Evolutionary conservation across 2,888 invertebrate species (phyloP).

Genomic region (Coelogynopora nodosa): DNA sequence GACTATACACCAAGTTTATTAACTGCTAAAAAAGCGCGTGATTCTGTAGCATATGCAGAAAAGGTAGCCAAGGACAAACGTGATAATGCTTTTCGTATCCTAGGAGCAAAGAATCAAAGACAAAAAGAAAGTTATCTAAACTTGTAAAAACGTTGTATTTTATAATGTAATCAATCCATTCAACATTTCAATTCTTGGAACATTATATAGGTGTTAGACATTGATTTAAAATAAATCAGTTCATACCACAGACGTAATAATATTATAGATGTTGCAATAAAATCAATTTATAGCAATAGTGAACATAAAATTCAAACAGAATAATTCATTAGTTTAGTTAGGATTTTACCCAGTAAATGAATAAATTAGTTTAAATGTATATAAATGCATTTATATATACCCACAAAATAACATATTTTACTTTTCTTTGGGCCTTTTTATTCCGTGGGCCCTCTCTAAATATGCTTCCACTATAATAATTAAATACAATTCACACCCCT

Average conservation of each 20-base stretch:
- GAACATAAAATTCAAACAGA: neutral
- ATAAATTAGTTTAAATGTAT: too few species aligned
- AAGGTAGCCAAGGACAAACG: neutral
- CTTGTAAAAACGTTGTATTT: neutral
- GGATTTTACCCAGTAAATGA: neutral
- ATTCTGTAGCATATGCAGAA: neutral
- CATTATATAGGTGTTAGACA: neutral
- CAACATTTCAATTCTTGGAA: neutral
- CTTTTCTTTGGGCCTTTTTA: neutral
- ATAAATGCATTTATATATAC: too few species aligned
- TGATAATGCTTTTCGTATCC: neutral
- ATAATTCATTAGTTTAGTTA: neutral
- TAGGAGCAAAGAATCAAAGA: neutral
- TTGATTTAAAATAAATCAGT: neutral
- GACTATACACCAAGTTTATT: neutral
- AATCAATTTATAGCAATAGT: too few species aligned
- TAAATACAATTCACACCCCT: neutral
- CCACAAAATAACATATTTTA: neutral
- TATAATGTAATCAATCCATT: neutral
- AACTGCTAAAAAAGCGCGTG: neutral
- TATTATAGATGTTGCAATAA: too few species aligned
- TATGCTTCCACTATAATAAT: neutral
- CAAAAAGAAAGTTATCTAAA: too few species aligned
- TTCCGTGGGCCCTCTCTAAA: neutral
- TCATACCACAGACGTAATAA: too few species aligned